Percentiles rank a stretch among this genome's conserved stretches.
Evolutionary conservation across 2,113 vertebrate species (phyloP).

Genomic region (Garra rufa): DNA sequence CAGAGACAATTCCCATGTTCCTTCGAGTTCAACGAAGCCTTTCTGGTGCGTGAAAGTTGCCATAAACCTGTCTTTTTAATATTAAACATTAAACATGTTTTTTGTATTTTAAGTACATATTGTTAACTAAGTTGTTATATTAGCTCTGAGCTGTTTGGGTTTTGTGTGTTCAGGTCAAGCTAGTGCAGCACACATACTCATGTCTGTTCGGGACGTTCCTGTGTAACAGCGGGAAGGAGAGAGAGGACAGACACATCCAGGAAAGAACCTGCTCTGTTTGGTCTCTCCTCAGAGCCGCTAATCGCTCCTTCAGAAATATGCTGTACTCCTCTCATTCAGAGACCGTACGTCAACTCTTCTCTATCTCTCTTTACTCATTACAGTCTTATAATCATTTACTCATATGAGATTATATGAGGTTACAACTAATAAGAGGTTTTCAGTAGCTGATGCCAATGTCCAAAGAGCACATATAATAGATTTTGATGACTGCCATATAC

Average conservation of each 20-base stretch:
- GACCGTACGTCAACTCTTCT: constrained; percentile 77
- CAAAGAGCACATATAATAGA: neutral
- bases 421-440: neutral
- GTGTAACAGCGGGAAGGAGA: constrained; percentile 96
- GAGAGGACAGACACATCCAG: constrained; percentile 91
- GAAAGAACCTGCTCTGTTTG: constrained; percentile 96
- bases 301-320: constrained; percentile 93
- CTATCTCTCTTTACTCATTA: neutral
- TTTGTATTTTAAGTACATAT: too few species aligned
- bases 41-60: constrained; percentile 84
- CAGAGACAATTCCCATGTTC: constrained; percentile 98
- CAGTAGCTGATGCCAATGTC: neutral
- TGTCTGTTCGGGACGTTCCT: constrained; percentile 98
- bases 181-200: constrained; percentile 97
- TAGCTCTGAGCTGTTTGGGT: neutral
- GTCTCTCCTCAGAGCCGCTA: constrained; percentile 93
- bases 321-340: constrained; percentile 96
- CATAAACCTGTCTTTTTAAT: neutral
- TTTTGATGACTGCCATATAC: neutral
- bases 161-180: constrained; percentile 83
- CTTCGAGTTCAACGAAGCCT: constrained; percentile 98
- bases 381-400: neutral
- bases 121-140: too few species aligned
- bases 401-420: neutral
- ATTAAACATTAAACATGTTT: constrained; percentile 12